Conservation (phyloP, 2,113 vertebrate species). For the Lepus europaeus region DNA sequence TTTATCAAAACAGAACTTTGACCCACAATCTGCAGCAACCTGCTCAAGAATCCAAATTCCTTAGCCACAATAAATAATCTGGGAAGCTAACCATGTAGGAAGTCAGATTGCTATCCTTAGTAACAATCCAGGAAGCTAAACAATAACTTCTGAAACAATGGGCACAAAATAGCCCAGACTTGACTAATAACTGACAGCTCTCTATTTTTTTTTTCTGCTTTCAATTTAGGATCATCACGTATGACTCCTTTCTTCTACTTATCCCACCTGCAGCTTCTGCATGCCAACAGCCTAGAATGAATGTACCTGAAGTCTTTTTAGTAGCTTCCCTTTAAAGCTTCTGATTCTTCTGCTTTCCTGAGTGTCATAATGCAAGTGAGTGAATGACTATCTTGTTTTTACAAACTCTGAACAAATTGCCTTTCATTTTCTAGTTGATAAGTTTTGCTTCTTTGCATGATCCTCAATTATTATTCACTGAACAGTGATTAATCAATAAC, state of each 20-base stretch:
- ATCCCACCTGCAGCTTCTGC: background rate
- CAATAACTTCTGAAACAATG: background rate
- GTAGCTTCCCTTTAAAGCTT: background rate
- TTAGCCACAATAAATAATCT: background rate
- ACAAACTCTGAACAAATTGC: background rate
- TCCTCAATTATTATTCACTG: background rate
- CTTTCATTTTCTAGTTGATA: background rate
- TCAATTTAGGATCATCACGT: background rate
- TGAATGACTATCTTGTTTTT: background rate
- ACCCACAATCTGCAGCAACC: too few relatives aligned
- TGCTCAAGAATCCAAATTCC: background rate
- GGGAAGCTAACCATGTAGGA: background rate
- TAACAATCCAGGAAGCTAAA: background rate
- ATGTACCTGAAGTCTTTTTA: background rate
- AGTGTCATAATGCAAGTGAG: background rate
- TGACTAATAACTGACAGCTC: background rate
- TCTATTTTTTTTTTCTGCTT: background rate
- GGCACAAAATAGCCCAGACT: background rate
- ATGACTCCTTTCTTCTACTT: background rate
- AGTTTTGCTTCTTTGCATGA: background rate
- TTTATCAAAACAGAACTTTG: too few relatives aligned
- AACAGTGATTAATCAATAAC: background rate
- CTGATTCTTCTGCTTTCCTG: background rate
- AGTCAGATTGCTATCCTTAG: background rate
- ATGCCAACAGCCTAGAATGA: background rate